Evolutionary conservation across 2,888 invertebrate genomes (phyloP).

Genomic region (Leptinotarsa juncta): DNA sequence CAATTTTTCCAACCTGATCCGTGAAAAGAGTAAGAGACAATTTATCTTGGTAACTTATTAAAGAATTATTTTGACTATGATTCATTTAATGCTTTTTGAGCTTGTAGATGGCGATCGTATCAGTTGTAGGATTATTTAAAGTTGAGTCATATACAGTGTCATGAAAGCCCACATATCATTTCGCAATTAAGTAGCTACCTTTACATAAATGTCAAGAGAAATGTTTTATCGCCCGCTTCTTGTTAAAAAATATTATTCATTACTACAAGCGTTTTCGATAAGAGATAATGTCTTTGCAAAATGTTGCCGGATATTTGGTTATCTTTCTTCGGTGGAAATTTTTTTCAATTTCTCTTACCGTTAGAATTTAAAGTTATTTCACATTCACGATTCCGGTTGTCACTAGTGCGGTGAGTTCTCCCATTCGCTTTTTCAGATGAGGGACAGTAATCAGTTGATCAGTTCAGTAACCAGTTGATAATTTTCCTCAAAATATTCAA

Average conservation of each 20-base stretch:
- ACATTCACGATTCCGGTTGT: too few species aligned
- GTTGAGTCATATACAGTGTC: slow-evolving; percentile 11
- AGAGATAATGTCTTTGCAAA: not conserved
- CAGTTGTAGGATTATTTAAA: slow-evolving; percentile 3
- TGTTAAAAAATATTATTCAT: slow-evolving; percentile 7
- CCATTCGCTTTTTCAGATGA: too few species aligned
- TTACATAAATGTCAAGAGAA: slow-evolving; percentile 20
- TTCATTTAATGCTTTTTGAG: not conserved
- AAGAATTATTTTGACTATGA: not conserved
- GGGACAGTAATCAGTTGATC: too few species aligned
- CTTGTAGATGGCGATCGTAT: slow-evolving; percentile 12
- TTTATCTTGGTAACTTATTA: not conserved
- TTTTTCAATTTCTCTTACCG: too few species aligned
- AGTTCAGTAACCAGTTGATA: too few species aligned
- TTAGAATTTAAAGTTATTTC: too few species aligned
- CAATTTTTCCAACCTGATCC: not conserved
- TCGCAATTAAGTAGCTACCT: slow-evolving; percentile 17
- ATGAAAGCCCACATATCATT: slow-evolving; percentile 19
- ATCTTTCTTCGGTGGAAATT: not conserved
- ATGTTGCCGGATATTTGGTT: not conserved
- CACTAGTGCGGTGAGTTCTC: too few species aligned
- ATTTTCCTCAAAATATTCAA: too few species aligned
- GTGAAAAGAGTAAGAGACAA: not conserved
- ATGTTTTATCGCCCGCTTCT: slow-evolving; percentile 13
- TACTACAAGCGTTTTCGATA: slow-evolving; percentile 8